Conservation (phyloP, 2,797 vertebrate genomes). For the Myripristis jacobus region DNA sequence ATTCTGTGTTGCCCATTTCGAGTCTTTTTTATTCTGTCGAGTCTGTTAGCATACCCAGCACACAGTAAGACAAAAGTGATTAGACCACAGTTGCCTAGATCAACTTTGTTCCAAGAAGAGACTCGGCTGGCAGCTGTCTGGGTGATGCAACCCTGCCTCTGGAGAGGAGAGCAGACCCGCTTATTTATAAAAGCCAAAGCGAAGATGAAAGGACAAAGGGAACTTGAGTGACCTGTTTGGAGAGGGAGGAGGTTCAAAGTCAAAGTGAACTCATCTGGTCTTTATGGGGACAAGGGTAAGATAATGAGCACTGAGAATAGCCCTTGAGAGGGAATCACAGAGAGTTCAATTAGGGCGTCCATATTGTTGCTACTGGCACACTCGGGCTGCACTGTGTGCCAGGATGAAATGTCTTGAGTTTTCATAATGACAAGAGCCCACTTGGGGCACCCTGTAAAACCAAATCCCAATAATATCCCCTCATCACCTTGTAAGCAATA, state of each 20-base stretch:
- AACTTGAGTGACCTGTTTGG: slow-evolving; percentile 72
- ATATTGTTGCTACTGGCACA: slow-evolving; percentile 62
- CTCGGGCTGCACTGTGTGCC: slow-evolving; percentile 40
- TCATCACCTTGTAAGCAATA: slow-evolving; percentile 48
- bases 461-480: slow-evolving; percentile 53
- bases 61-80: slow-evolving; percentile 61
- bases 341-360: slow-evolving; percentile 76
- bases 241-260: slow-evolving; percentile 77
- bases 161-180: slow-evolving; percentile 53
- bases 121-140: slow-evolving; percentile 62
- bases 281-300: slow-evolving; percentile 76
- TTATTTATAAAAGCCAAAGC: slow-evolving; percentile 74
- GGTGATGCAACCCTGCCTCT: slow-evolving; percentile 71
- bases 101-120: slow-evolving; percentile 60
- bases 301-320: slow-evolving; percentile 76
- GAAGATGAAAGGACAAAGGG: slow-evolving; percentile 77
- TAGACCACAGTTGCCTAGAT: slow-evolving; percentile 58
- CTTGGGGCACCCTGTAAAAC: slow-evolving; percentile 38
- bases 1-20: slow-evolving; percentile 11
- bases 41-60: slow-evolving; percentile 32
- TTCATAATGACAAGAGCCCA: slow-evolving; percentile 52
- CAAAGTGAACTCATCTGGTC: slow-evolving; percentile 72
- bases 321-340: slow-evolving; percentile 74
- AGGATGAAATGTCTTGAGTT: slow-evolving; percentile 51
- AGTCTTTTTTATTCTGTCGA: neutral